Evolutionary conservation across 2,797 vertebrate genomes (phyloP).

Genomic region (Falco columbarius): DNA sequence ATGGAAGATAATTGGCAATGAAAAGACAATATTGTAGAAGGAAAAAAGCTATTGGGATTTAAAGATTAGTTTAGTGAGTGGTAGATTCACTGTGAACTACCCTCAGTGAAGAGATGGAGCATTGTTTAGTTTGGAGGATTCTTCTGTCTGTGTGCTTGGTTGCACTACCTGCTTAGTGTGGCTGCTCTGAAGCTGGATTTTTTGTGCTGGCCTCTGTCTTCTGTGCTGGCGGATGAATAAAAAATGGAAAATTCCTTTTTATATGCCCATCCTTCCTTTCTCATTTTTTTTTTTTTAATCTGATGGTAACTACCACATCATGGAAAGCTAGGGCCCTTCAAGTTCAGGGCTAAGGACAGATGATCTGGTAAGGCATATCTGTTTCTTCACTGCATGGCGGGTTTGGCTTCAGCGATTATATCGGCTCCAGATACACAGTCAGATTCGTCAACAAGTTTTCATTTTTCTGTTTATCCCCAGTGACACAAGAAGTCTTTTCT

Average conservation of each 20-base stretch:
- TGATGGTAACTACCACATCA: not conserved
- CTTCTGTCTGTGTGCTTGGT: accelerated
- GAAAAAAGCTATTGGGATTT: not conserved
- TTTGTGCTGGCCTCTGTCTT: not conserved
- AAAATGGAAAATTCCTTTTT: not conserved
- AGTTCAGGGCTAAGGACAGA: not conserved
- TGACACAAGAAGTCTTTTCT: not conserved
- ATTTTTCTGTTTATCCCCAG: not conserved
- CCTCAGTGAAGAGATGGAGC: not conserved
- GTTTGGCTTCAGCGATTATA: not conserved
- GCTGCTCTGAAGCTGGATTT: not conserved
- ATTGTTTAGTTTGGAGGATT: not conserved
- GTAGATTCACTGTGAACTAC: not conserved
- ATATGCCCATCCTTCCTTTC: not conserved
- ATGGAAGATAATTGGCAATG: not conserved
- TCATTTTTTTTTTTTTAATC: not conserved
- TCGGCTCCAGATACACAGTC: not conserved
- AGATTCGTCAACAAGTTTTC: not conserved
- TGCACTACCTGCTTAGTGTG: not conserved
- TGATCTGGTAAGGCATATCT: not conserved
- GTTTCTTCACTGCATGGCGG: not conserved
- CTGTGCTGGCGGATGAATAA: not conserved
- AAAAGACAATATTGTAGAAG: not conserved
- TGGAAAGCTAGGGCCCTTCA: not conserved
- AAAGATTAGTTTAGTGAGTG: not conserved